Evolutionary conservation across 2,113 vertebrate species (phyloP).

Genomic region (Romanogobio albipinnatus): DNA sequence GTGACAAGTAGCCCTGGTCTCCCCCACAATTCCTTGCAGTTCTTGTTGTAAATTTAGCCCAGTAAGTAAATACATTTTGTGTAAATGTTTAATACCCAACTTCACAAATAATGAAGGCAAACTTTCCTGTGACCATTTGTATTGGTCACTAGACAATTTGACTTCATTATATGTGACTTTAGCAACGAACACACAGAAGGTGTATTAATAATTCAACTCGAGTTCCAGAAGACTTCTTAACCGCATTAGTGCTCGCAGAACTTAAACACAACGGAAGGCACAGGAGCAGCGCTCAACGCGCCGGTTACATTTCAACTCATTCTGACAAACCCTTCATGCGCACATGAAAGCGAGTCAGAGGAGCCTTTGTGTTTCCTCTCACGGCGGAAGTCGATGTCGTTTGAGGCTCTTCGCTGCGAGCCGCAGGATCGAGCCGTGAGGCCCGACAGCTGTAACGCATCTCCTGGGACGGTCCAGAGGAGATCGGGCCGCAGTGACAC

Average conservation of each 20-base stretch:
- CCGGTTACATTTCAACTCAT: slow-evolving; percentile 4
- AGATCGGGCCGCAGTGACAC: slow-evolving; percentile 77
- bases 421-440: slow-evolving; percentile 48
- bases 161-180: not conserved
- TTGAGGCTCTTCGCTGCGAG: slow-evolving; percentile 5
- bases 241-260: not conserved
- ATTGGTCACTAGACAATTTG: not conserved
- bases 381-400: slow-evolving; percentile 7
- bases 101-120: not conserved
- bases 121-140: not conserved
- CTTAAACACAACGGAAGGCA: not conserved
- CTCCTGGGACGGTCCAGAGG: slow-evolving; percentile 77
- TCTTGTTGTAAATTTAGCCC: not conserved
- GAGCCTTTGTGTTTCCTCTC: slow-evolving; percentile 16
- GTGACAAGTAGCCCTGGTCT: not conserved
- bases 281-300: not conserved
- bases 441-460: slow-evolving; percentile 77
- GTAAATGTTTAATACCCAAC: not conserved
- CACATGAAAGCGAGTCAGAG: not conserved
- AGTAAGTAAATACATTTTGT: not conserved
- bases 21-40: not conserved
- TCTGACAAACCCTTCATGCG: slow-evolving; percentile 13
- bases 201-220: slow-evolving; percentile 7
- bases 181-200: not conserved
- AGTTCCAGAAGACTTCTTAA: not conserved